Base-by-base conservation (phyloP, 1,140 invertebrate genomes). In the Drosophila aff. region DNA sequence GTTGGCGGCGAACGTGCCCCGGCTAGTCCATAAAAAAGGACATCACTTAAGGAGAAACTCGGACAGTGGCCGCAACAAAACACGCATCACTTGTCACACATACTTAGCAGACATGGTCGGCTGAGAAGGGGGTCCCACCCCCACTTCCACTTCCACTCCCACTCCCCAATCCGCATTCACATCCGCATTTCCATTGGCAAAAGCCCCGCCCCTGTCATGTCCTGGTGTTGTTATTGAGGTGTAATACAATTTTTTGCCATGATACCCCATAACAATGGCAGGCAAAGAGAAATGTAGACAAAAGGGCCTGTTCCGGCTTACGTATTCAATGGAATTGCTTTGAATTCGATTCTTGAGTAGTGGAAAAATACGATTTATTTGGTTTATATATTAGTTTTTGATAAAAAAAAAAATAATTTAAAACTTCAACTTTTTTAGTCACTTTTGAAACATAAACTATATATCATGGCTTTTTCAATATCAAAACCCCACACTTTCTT, bases 41-140 rank as follows among this genome's bases (percentile, higher is more conserved):
- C 89, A 91, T 82, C 86, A 92, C 91, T 92, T 92, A 92, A 92
- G 91, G 65, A 92, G 91, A 44, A 72, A 78, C 75, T 68, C 81
- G 72, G 73, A 81, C 65, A 60, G 57, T 71, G 83, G 82, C 91
- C 91, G 82, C 91, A 92, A 92, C 91, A 92, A 92, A 92, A 92
- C 91, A 92, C 91, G 91, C 91, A 92, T 92, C 91, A 92, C 91
- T 92, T 92, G 91, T 92, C 91, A 92, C 89, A 91, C 91, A 92
- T 67, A 77, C 78, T 82, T 76, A 85, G 84, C 68, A 68, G 77
- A 13, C 7, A 46, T 52, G 40, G n/a, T 36, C 31, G 46, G 23
- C 7, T 16, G 61, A 33, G 11, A 11, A 36, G 11, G 26, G 41
- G 21, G 2, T 9, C 9, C 33, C 52, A 18, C 28, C 47, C 52